These are phyloP conservation scores for Aplodontia rufa DNA, from an alignment of 2,113 vertebrate genomes.

Conservation along the genomic window DNA sequence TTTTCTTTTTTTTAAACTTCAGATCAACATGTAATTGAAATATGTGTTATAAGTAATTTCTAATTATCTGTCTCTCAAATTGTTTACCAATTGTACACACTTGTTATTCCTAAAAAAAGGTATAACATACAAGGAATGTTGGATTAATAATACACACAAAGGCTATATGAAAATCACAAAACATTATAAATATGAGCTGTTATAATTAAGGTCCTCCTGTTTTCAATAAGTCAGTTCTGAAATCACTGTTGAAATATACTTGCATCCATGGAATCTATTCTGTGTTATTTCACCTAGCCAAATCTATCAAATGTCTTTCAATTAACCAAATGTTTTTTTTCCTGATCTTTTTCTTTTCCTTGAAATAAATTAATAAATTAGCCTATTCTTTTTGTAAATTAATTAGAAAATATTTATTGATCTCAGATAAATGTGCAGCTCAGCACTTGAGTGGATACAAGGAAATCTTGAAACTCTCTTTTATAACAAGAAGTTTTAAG, in stretches of 20 bases:
- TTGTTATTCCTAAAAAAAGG: constrained; percentile 43
- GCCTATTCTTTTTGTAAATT: neutral
- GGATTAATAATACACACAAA: neutral
- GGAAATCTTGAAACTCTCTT: neutral
- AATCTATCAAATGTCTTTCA: constrained; percentile 16
- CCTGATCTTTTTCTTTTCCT: neutral
- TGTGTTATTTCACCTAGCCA: neutral
- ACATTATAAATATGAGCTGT: neutral
- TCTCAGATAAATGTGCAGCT: neutral
- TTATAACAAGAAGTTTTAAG: neutral
- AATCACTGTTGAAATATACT: constrained; percentile 16
- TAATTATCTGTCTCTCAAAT: neutral
- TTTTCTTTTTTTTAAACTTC: neutral
- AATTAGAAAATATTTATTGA: neutral
- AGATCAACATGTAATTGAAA: neutral
- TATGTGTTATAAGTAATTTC: constrained; percentile 33
- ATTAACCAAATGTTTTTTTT: constrained; percentile 56
- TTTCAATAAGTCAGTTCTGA: constrained; percentile 37
- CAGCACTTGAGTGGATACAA: neutral
- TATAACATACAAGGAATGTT: constrained; percentile 2
- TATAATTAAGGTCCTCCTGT: neutral
- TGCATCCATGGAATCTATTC: neutral
- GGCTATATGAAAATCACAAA: neutral
- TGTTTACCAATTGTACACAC: constrained; percentile 39
- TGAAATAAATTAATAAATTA: constrained; percentile 31